Evolutionary conservation across 2,113 vertebrate species (phyloP), one percentile per base, ranked within the genome.

Genomic region (Pelodiscus sinensis): DNA sequence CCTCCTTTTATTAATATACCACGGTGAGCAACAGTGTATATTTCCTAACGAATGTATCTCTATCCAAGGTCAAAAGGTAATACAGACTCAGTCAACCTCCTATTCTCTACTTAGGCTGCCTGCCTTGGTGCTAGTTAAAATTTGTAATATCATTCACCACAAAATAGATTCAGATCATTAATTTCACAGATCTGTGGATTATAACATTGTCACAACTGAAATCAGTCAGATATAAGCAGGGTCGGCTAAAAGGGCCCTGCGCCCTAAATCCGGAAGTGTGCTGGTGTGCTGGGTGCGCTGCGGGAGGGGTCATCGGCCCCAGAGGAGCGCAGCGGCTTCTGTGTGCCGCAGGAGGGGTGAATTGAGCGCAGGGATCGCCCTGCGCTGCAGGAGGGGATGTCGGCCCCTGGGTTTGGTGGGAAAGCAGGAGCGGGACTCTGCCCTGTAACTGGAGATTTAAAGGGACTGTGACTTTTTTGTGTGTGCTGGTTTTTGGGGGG

Each of bases 1-100:
- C 95, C 96, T 93, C 93, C 93, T 95, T 62, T 96, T 96, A 94
- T 97, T 95, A 96, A 94, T 89, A 96, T 88, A 93, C 96, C 92
- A 84, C 25, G 4, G 88, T 91, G 90, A 92, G 89, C 85, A 93
- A 84, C 79, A 95, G 44, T 52, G 55, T 52, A 94, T 92, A 87
- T 94, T 95, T 92, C 92, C 89, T 89, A 94, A 94, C 79, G 51
- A 82, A 50, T 60, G 6, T 77, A 92, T 90, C 94, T 94, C 96
- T 94, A 77, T 50, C 19, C 73, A 96, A 95, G 96, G 81, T 60
- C 0, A 0, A 25, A 95, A 92, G 81, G 19, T 8, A 89, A 91
- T 89, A 94, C 90, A 84, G 92, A 62, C 54, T 93, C 57, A 51
- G 90, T 87, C 85, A 52, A 35, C 9, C 0, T 56, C 38, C 54